Percentiles rank a stretch among this genome's conserved stretches.
Evolutionary conservation across 2,797 vertebrate genomes (phyloP).

Genomic region (Taenioides sp.): DNA sequence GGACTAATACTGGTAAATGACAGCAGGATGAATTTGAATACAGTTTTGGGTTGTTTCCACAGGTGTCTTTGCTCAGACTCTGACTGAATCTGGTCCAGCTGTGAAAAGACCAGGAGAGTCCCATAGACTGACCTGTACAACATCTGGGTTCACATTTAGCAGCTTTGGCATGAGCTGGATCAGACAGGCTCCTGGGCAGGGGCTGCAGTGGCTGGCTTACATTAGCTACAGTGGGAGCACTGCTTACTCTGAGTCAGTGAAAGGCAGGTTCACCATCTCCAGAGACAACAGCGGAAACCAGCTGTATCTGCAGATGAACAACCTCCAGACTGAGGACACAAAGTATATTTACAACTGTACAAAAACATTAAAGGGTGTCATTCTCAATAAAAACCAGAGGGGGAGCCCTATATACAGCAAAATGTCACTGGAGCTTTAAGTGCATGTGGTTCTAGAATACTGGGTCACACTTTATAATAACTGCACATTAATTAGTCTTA

Average conservation of each 20-base stretch:
- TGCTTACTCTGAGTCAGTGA: constrained; percentile 20
- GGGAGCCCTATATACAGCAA: not conserved
- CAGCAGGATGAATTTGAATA: not conserved
- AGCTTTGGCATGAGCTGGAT: not conserved
- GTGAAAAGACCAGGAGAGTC: constrained; percentile 17
- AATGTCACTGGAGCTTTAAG: no score
- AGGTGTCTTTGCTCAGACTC: constrained; percentile 7
- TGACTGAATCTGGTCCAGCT: no score
- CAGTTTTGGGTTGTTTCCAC: not conserved
- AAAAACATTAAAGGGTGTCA: no score
- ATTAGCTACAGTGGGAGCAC: rapidly evolving
- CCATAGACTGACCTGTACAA: constrained; percentile 25
- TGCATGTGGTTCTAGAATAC: no score
- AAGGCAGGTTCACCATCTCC: constrained; percentile 38
- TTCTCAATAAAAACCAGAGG: not conserved
- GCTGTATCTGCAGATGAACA: constrained; percentile 50
- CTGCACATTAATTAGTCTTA: no score
- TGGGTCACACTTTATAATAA: no score
- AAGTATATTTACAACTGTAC: no score
- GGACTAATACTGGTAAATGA: not conserved
- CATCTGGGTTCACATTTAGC: constrained; percentile 19
- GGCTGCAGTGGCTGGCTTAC: constrained; percentile 4
- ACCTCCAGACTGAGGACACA: constrained; percentile 36
- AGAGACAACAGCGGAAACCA: constrained; percentile 36
- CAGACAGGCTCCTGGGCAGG: no score